Conservation (phyloP, 2,888 invertebrate species). For the Hypercompe scribonia region DNA sequence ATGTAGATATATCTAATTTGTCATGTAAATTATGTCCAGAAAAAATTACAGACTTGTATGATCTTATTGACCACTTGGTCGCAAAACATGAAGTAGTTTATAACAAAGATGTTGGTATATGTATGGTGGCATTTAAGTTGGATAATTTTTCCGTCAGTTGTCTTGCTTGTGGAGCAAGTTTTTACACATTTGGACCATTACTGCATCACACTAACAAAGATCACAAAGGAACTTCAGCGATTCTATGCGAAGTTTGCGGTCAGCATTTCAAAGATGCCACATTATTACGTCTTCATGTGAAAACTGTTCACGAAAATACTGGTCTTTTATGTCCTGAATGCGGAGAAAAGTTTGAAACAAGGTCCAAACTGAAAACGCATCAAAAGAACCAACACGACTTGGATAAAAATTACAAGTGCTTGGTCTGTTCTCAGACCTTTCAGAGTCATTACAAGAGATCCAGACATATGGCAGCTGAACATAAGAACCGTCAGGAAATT, state of each 20-base stretch:
- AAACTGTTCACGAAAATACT: constrained; percentile 73
- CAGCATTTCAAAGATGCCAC: constrained; percentile 77
- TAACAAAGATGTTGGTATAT: constrained; percentile 76
- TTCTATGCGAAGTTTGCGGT: constrained; percentile 78
- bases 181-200: constrained; percentile 77
- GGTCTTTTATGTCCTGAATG: constrained; percentile 75
- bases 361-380: constrained; percentile 82
- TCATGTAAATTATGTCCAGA: constrained; percentile 73
- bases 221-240: constrained; percentile 77
- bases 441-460: constrained; percentile 77
- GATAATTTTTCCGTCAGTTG: constrained; percentile 74
- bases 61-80: constrained; percentile 75
- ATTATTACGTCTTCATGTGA: constrained; percentile 71
- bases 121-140: constrained; percentile 78
- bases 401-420: constrained; percentile 84
- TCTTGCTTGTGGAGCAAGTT: constrained; percentile 71
- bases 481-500: constrained; percentile 74
- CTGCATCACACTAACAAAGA: constrained; percentile 80
- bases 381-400: constrained; percentile 75
- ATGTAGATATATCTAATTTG: constrained; percentile 72
- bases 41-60: constrained; percentile 68
- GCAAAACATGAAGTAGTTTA: constrained; percentile 67
- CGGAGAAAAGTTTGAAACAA: constrained; percentile 80
- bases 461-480: constrained; percentile 76
- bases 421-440: constrained; percentile 75